Percentiles rank a stretch among this genome's conserved stretches.
These are phyloP conservation scores for Melanotaenia parkinsoni DNA, from an alignment of 2,797 vertebrate genomes.

Conservation along the genomic window DNA sequence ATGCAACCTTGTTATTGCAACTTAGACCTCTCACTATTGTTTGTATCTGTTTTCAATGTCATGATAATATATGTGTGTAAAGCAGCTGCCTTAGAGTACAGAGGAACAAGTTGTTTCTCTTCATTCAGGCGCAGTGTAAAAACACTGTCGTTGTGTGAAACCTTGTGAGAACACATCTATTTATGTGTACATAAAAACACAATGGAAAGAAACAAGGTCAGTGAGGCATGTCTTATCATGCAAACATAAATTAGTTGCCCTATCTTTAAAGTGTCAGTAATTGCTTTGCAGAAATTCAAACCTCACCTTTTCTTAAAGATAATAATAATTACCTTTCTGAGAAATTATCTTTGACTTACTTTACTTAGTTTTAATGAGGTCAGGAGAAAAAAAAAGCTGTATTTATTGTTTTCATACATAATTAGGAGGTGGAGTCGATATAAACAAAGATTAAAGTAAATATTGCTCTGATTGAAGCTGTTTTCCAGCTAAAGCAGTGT, in stretches of 20 bases:
- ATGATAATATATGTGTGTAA: background rate
- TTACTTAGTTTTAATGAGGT: background rate
- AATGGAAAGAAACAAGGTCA: background rate
- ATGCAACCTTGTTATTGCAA: background rate
- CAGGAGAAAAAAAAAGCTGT: background rate
- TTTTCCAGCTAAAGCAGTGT: background rate
- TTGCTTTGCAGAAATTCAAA: background rate
- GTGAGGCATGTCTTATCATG: background rate
- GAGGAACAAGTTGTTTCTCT: background rate
- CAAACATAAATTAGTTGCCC: background rate
- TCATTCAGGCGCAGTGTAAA: background rate
- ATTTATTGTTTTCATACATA: background rate
- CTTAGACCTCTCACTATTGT: background rate
- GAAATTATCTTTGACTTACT: background rate
- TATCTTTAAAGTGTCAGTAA: background rate
- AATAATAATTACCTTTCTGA: background rate
- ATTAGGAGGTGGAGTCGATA: background rate
- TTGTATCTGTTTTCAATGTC: background rate
- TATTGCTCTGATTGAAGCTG: background rate
- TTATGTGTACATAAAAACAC: background rate
- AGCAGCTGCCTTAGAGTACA: background rate
- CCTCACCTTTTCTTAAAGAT: background rate
- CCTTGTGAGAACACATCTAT: background rate
- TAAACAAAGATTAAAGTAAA: background rate
- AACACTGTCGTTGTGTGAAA: background rate